phyloP scores from a whole-genome alignment of 2,797 vertebrate genomes.

The Discoglossus pictus region DNA sequence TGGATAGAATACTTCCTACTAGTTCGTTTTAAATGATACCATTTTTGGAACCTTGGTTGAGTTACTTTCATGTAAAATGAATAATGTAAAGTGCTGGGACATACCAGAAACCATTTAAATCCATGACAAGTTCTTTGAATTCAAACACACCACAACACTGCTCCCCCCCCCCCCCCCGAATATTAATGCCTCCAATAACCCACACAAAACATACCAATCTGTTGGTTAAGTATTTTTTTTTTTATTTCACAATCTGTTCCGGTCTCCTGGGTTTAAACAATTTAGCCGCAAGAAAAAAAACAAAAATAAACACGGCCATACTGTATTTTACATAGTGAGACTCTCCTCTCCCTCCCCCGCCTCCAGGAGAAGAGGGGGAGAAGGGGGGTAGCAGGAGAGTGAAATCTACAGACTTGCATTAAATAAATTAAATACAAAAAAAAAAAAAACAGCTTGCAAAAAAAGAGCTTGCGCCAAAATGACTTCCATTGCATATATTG shows the following conservation, averaged over 20 bases:
- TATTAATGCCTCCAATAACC: not conserved
- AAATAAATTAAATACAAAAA: slow-evolving; percentile 52
- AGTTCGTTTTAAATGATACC: too few species aligned
- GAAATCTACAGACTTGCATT: slow-evolving; percentile 7
- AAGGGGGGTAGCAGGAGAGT: not conserved
- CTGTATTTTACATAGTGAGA: slow-evolving; percentile 9
- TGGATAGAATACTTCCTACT: too few species aligned
- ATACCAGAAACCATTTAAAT: too few species aligned
- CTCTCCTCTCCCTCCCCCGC: not conserved
- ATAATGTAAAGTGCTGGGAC: too few species aligned
- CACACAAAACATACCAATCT: not conserved
- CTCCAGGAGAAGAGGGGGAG: not conserved
- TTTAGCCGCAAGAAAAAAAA: not conserved
- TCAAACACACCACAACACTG: too few species aligned
- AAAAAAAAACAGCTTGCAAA: slow-evolving; percentile 46
- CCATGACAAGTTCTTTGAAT: too few species aligned
- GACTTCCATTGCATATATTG: slow-evolving; percentile 25
- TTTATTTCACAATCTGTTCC: slow-evolving; percentile 40
- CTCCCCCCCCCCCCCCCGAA: too few species aligned
- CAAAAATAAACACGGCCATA: slow-evolving; percentile 13
- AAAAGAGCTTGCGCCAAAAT: slow-evolving; percentile 26
- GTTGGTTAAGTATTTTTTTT: slow-evolving; percentile 7
- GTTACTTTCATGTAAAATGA: too few species aligned
- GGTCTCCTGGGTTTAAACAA: slow-evolving; percentile 6
- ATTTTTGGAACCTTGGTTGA: too few species aligned